Percentiles rank a stretch among this genome's conserved stretches.
These are phyloP conservation scores for Phylloscopus whistleri DNA, from an alignment of 2,113 vertebrate genomes.

Conservation along the genomic window DNA sequence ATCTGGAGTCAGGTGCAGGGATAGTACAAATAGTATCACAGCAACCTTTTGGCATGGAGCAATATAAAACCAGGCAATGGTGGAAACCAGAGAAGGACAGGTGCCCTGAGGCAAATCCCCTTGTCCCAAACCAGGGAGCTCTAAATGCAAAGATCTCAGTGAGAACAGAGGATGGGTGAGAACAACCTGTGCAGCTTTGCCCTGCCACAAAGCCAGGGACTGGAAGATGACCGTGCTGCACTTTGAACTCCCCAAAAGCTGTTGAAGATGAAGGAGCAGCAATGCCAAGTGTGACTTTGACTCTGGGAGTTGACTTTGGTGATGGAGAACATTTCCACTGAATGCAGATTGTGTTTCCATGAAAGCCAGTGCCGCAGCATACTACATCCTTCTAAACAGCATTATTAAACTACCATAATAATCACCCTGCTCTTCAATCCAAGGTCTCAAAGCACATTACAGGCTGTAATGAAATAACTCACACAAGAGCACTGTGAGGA, in stretches of 20 bases:
- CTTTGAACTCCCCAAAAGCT: neutral
- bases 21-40: accelerated
- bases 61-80: neutral
- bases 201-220: accelerated
- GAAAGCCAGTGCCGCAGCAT: neutral
- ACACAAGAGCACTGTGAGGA: neutral
- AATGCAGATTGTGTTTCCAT: neutral
- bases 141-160: neutral
- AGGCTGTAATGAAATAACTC: constrained; percentile 53
- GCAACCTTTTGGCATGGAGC: accelerated
- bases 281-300: constrained; percentile 21
- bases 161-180: neutral
- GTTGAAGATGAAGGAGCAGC: neutral
- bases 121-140: neutral
- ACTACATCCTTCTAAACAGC: constrained; percentile 45
- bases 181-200: neutral
- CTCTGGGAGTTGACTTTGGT: constrained; percentile 18
- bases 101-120: neutral
- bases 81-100: neutral
- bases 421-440: constrained; percentile 49
- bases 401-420: constrained; percentile 54
- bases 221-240: neutral
- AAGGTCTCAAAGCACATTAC: constrained; percentile 61
- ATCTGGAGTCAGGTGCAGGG: neutral
- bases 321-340: constrained; percentile 1